A percentile compares a stretch with the other conserved stretches of the same genome.
Conservation (phyloP, 2,797 vertebrate genomes). For the Lagocephalus sceleratus region DNA sequence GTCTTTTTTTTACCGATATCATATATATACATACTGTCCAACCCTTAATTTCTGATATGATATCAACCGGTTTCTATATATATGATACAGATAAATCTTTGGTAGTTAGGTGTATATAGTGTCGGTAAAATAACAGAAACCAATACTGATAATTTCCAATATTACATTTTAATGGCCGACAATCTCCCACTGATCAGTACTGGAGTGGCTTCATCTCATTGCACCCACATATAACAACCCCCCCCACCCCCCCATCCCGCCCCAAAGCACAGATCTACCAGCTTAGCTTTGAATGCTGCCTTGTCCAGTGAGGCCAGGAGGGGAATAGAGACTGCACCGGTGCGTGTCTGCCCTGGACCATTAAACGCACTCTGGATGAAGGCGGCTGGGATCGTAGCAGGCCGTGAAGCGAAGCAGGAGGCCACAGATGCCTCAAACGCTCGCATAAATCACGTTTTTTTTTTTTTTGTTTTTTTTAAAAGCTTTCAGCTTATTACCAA, state of each 20-base stretch:
- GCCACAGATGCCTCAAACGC: conserved; percentile 32
- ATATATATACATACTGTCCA: no score
- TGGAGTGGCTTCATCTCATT: conserved; percentile 19
- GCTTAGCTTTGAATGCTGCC: neutral
- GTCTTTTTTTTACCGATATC: no score
- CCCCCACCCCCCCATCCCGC: conserved; percentile 18
- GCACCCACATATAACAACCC: neutral
- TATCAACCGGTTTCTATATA: no score
- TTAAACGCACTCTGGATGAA: conserved; percentile 46
- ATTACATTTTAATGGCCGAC: no score
- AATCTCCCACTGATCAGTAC: conserved; percentile 26
- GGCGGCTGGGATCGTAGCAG: conserved; percentile 19
- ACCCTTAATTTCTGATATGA: no score
- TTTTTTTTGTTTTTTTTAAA: conserved; percentile 39
- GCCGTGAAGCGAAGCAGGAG: conserved; percentile 26
- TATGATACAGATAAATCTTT: no score
- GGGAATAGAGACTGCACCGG: conserved; percentile 32
- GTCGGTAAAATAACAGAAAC: no score
- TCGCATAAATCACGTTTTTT: conserved; percentile 30
- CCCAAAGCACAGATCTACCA: conserved; percentile 22
- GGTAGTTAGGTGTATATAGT: no score
- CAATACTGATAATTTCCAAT: no score
- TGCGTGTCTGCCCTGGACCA: conserved; percentile 32
- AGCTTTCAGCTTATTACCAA: conserved; percentile 34
- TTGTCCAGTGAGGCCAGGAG: no score